Conservation (phyloP, 2,797 vertebrate species). For the Dromococcyx pavoninus region DNA sequence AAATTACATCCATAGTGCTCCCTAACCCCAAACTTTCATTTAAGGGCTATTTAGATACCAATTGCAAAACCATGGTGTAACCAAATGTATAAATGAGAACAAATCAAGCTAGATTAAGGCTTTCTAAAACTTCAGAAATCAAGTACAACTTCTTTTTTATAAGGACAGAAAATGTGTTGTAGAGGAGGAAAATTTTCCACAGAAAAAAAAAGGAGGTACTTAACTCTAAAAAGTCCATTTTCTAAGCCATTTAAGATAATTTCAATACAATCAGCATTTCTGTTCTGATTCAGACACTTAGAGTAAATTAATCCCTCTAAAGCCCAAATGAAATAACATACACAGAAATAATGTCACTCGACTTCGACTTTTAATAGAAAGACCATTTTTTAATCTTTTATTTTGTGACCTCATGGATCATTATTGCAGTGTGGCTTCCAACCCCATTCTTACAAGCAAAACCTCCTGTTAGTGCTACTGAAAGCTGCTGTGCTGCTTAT, state of each 20-base stretch:
- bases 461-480: neutral
- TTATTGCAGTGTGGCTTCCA: neutral
- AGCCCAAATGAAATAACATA: neutral
- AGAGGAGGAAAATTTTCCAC: neutral
- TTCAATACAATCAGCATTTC: neutral
- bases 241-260: neutral
- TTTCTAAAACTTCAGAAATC: neutral
- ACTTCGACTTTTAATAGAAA: neutral
- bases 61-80: fast-evolving
- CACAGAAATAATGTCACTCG: neutral
- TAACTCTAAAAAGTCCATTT: neutral
- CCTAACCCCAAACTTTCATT: neutral
- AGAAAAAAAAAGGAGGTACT: neutral
- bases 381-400: neutral
- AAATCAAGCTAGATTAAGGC: neutral
- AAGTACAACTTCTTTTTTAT: neutral
- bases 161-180: neutral
- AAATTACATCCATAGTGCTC: neutral
- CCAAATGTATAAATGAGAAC: fast-evolving
- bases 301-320: neutral
- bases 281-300: neutral
- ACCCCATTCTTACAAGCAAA: neutral
- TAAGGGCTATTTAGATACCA: neutral
- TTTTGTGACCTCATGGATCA: neutral
- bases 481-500: neutral